A percentile compares a stretch with the other conserved stretches of the same genome.
These are phyloP conservation scores for Hedychridium roseum DNA, from an alignment of 2,888 invertebrate species.

Conservation along the genomic window DNA sequence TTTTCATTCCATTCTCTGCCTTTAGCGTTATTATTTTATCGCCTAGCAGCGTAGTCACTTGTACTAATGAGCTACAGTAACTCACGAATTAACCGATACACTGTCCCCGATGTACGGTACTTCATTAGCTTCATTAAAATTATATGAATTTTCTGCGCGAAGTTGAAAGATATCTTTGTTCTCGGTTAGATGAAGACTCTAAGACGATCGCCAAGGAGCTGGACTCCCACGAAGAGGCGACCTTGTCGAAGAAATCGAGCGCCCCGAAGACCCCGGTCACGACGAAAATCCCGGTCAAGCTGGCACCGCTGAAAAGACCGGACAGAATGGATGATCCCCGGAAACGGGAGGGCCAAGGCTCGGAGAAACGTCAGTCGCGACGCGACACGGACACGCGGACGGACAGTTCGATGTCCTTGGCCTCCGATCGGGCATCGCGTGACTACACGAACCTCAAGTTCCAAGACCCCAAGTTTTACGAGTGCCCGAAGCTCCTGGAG, in stretches of 20 bases:
- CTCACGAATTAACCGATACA: too few relatives aligned
- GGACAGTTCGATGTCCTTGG: conserved; percentile 34
- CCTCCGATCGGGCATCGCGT: conserved; percentile 50
- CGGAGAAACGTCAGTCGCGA: conserved; percentile 19
- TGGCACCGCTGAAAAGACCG: conserved; percentile 48
- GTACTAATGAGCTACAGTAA: too few relatives aligned
- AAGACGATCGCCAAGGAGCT: conserved; percentile 62
- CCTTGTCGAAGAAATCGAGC: conserved; percentile 47
- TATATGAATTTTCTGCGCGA: too few relatives aligned
- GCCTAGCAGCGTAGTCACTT: too few relatives aligned
- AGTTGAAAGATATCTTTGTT: too few relatives aligned
- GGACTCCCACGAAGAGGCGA: conserved; percentile 53
- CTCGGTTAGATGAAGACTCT: conserved; percentile 64
- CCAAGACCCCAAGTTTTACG: conserved; percentile 58
- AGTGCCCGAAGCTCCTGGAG: conserved; percentile 54
- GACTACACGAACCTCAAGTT: conserved; percentile 58
- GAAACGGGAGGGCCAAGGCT: conserved; percentile 29
- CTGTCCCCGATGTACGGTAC: too few relatives aligned
- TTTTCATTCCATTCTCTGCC: too few relatives aligned
- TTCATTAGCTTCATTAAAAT: too few relatives aligned
- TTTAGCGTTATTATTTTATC: too few relatives aligned
- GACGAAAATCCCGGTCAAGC: conserved; percentile 55
- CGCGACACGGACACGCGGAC: conserved; percentile 31
- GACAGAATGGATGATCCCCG: conserved; percentile 26
- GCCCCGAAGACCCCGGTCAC: conserved; percentile 26